Conservation (phyloP, 2,888 invertebrate species). For the Deilephila elpenor region DNA sequence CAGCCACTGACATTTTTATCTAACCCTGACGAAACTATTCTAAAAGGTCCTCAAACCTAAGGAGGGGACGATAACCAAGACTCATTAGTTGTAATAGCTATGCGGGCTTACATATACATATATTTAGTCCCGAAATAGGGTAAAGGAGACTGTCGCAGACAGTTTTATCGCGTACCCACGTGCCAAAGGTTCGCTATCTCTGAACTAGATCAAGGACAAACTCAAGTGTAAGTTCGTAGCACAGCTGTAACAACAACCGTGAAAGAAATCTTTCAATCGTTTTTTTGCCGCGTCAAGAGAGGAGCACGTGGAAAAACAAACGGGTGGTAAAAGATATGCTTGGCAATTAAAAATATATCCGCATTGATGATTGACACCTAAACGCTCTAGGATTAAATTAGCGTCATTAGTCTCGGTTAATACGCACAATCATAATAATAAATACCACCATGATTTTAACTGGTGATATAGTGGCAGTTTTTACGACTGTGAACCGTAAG, state of each 20-base stretch:
- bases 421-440: background rate
- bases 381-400: background rate
- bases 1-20: too few species aligned
- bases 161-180: background rate
- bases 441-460: too few species aligned
- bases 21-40: too few species aligned
- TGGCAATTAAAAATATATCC: background rate
- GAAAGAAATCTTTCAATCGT: constrained; percentile 21
- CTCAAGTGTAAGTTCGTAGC: background rate
- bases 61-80: too few species aligned
- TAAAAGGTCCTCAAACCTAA: too few species aligned
- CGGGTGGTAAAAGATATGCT: background rate
- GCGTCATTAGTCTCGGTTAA: background rate
- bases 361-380: too few species aligned
- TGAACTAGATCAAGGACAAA: constrained; percentile 12
- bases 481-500: too few species aligned
- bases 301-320: background rate
- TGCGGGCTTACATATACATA: too few species aligned
- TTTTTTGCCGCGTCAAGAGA: background rate
- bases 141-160: background rate
- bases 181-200: background rate
- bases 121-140: background rate
- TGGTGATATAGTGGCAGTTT: too few species aligned
- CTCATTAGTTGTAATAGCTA: too few species aligned
- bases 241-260: constrained; percentile 2